Evolutionary conservation across 2,888 invertebrate species (phyloP), one percentile per base, ranked within the genome.

Genomic region (Acanthopleura granulata): DNA sequence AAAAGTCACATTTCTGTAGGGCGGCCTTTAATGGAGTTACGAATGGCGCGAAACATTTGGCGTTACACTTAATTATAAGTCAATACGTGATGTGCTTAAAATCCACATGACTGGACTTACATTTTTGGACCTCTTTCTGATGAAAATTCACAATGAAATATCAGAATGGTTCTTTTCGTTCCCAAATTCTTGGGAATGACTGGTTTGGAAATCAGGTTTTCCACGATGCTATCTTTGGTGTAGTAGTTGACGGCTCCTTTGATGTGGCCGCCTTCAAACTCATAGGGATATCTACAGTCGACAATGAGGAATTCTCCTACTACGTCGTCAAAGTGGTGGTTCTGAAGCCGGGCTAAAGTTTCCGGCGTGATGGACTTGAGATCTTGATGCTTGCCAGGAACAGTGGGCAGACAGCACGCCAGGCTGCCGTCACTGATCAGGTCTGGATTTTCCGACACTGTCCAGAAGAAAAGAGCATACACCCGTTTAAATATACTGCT

Each of bases 141-240:
- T 0, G 97, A 97, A 92, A 97, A 98, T 91, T 99, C 98, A 91
- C 98, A 99, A 90, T 99, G 98, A 91, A 99, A 98, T 72, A 99
- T 94, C 62, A 98, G 92, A 70, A 98, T 94, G 81, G 93, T 92
- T 70, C 95, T 91, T 75, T 88, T 86, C 16, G 27, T 62, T 16
- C 22, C 18, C 27, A 49, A 27, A n/a, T 9, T 22, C 18, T 12
- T 30, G 49, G 74, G 74, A 49, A 79, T 73, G 15, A 82, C 86
- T 15, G 82, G 86, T 1, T 79, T 83, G 73, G 80, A 80, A 25
- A 94, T 87, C 76, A 95, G 92, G 81, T 93, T 92, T 78, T 92
- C 91, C 78, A 93, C 91, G 16, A 97, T 93, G 80, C 94, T 94
- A 0, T 95, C 94, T 79, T 94, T 94, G 0, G 95, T 96, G 91